Percentiles rank a stretch among this genome's conserved stretches.
Evolutionary conservation across 2,113 vertebrate species (phyloP).

Genomic region (Lampris incognitus): DNA sequence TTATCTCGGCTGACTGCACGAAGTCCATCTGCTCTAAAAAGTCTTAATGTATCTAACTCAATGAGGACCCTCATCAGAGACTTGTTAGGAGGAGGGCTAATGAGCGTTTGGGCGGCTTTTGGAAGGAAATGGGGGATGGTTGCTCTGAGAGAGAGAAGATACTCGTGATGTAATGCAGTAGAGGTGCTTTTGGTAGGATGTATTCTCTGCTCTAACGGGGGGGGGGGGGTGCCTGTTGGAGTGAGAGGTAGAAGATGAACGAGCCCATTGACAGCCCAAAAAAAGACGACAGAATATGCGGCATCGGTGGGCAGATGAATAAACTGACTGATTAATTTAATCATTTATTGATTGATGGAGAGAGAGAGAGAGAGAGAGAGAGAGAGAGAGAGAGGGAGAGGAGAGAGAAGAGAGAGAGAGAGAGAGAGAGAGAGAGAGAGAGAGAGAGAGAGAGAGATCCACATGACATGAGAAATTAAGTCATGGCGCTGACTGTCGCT

Average conservation of each 20-base stretch:
- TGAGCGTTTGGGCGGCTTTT: not conserved
- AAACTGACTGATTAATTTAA: not conserved
- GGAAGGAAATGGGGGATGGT: not conserved
- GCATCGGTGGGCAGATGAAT: not conserved
- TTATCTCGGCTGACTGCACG: not conserved
- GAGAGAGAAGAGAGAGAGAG: not conserved
- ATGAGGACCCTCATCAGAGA: constrained; percentile 25
- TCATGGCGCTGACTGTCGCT: constrained; percentile 9
- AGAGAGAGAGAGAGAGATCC: not conserved
- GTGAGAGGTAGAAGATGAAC: constrained; percentile 10
- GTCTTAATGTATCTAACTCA: constrained; percentile 8
- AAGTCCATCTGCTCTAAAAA: not conserved
- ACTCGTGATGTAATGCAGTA: too few species aligned
- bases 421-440: not conserved
- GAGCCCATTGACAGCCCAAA: constrained; percentile 13
- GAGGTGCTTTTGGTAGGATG: too few species aligned
- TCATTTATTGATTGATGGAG: not conserved
- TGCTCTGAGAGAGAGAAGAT: too few species aligned
- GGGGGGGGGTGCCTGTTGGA: constrained; percentile 11
- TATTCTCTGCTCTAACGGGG: too few species aligned
- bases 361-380: not conserved
- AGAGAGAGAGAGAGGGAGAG: not conserved
- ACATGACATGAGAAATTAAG: not conserved
- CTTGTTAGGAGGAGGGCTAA: constrained; percentile 15
- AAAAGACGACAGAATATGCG: constrained; percentile 20